Percentiles rank a stretch among this genome's conserved stretches.
Evolutionary conservation across 2,888 invertebrate species (phyloP).

Genomic region (Nebria salina): DNA sequence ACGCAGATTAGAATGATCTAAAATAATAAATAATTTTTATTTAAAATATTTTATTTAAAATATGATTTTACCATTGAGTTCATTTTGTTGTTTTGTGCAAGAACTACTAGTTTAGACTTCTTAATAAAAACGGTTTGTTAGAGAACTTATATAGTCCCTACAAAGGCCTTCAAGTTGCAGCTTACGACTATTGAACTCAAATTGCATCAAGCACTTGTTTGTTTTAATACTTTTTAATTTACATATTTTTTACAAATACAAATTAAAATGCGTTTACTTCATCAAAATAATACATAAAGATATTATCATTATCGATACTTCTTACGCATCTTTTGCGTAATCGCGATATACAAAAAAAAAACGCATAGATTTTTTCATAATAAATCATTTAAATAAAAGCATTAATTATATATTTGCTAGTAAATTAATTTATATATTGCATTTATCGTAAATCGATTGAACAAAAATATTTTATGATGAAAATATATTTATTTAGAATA

Average conservation of each 20-base stretch:
- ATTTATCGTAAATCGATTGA: neutral
- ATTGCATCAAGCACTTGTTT: neutral
- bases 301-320: too few species aligned
- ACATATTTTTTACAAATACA: neutral
- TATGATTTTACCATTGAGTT: slow-evolving; percentile 27
- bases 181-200: too few species aligned
- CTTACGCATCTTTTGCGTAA: too few species aligned
- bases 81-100: slow-evolving; percentile 9
- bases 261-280: neutral
- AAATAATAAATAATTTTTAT: neutral
- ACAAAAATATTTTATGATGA: neutral
- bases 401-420: neutral
- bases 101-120: neutral
- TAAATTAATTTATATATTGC: neutral
- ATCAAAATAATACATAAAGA: too few species aligned
- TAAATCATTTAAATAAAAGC: neutral
- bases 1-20: slow-evolving; percentile 26
- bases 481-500: neutral
- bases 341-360: too few species aligned
- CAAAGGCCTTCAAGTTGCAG: neutral
- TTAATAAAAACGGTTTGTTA: neutral
- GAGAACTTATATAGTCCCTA: neutral
- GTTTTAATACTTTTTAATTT: neutral
- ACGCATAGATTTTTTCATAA: neutral
- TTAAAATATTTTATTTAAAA: too few species aligned